Base-by-base conservation (phyloP, 2,797 vertebrate species). In the Muraenolepis orangiensis region DNA sequence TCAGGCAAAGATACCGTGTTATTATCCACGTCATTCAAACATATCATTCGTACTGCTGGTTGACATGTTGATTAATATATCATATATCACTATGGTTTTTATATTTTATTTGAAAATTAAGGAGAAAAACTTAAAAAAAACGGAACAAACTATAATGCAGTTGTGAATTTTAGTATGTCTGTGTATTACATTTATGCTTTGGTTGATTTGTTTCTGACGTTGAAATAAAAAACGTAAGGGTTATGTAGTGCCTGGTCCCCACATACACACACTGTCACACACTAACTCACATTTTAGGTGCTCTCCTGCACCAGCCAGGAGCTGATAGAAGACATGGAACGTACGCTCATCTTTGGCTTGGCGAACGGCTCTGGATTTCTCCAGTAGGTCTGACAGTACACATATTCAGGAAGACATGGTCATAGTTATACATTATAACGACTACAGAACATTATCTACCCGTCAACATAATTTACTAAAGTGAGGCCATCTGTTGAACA, bases 291-390 rank as follows among this genome's bases (percentile, higher is more conserved):
- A 96, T 90, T 87, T 95, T 31, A 99, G 95, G 85, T 99, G 98
- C 70, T 99, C 97, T 74, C 96, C 97, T 42, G 97, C 96, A 73
- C 98, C 98, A 14, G 96, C 95, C 23, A 99, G 87, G 14, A 99
- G 91, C 81, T 99, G 98, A 81, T 99, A 99, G 90, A 99, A 99
- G 85, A 99, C 92, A 71, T 99, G 98, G 89, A 99, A 99, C 3
- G 98, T 99, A 18, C 98, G 89, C 73, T 99, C 98, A 72, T 99
- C 98, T 93, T 98, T 99, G 88, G 98, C 98, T 91, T 99, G 98
- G 34, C 98, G 96, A 70, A 99, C 96, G 38, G 98, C 98, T 12
- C 98, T 95, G 79, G 98, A 99, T 86, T 99, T 99, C 87, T 99
- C 98, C 86, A 99, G 85, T 86, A 99, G 82, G 89, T 99, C 98